phyloP scores from a whole-genome alignment of 2,888 invertebrate genomes.

The Agrochola lota region DNA sequence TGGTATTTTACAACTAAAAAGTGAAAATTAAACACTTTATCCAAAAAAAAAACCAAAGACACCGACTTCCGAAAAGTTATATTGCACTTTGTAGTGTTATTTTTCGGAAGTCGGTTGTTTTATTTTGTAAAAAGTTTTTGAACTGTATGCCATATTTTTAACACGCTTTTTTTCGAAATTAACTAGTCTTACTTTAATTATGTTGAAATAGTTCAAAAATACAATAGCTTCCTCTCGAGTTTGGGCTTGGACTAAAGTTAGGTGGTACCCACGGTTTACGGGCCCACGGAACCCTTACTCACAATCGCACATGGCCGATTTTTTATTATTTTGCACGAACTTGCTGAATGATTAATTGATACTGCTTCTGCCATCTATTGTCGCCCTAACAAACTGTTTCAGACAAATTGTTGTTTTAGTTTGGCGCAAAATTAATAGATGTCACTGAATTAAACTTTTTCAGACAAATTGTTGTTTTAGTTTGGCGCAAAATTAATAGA shows the following conservation, averaged over 20 bases:
- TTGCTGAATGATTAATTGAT: neutral
- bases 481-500: slow-evolving; percentile 11
- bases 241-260: too few species aligned
- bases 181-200: too few species aligned
- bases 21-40: too few species aligned
- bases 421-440: slow-evolving; percentile 11
- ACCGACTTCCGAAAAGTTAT: too few species aligned
- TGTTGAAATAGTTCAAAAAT: neutral
- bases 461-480: neutral
- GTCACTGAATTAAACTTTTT: slow-evolving; percentile 11
- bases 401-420: slow-evolving; percentile 4
- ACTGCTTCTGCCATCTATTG: slow-evolving; percentile 37
- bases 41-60: too few species aligned
- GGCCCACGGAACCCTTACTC: neutral
- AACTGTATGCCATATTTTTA: neutral
- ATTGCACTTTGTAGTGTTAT: too few species aligned
- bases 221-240: neutral
- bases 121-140: too few species aligned
- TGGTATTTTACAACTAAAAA: too few species aligned
- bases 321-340: neutral
- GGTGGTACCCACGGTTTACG: too few species aligned
- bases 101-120: too few species aligned
- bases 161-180: too few species aligned
- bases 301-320: too few species aligned
- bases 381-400: neutral